Evolutionary conservation across 1,140 invertebrate genomes (phyloP), one percentile per base, ranked within the genome.

Genomic region (Proctacanthus coquilletti): DNA sequence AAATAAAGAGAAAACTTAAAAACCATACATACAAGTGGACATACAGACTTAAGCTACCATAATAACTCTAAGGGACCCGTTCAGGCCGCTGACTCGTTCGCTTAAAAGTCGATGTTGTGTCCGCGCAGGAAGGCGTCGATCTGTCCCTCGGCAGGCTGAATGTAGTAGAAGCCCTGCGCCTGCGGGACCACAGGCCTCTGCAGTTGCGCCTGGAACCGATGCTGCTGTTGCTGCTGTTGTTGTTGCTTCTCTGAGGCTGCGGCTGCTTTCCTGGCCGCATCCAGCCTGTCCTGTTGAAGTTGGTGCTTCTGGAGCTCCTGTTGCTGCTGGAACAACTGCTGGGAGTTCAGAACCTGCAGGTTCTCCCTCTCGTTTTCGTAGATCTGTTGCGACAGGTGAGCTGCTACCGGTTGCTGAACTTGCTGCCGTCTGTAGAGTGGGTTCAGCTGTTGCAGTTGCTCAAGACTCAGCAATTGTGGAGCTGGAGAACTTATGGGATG

Each of bases 111-210:
- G 46, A 76, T 70, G 49, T 73, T 73, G 50, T 78, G 74, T 25
- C 75, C 75, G 53, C 79, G 68, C 27, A 85, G 69, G 61, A 84
- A 85, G 23, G 80, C 77, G 52, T 84, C 80, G 49, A 85, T 83
- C 51, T 83, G 80, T 14, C 78, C 76, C n/a, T n/a, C n/a, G n/a
- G n/a, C n/a, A n/a, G 20, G 68, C 4, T 70, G 63, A 21, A 80
- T 67, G 54, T 76, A 81, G 51, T 80, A 81, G 52, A 72, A 79
- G 18, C 65, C 63, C 43, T 69, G 64, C 6, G 56, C 59, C 39
- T 51, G 53, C 17, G 62, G 61, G 4, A 61, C 53, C 5, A 57
- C 55, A 33, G 61, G 38, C 38, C 51, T 49, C 45, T 14, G 57
- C 50, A 30, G 51, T 34, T 55, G 51, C 49, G 30, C 10, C 52